phyloP scores from a whole-genome alignment of 2,113 vertebrate genomes.

The Phyllostomus hastatus region DNA sequence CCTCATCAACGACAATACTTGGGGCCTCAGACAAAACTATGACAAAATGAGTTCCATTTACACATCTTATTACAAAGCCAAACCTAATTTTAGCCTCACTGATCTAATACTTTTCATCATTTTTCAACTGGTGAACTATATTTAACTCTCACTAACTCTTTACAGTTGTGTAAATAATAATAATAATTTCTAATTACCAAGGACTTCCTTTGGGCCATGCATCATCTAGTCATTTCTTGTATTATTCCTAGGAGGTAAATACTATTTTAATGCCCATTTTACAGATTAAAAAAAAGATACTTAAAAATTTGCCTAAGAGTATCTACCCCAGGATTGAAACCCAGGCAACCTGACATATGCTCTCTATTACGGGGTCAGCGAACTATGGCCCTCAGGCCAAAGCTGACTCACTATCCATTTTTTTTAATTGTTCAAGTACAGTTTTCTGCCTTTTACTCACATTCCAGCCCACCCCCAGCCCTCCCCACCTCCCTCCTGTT shows the following conservation, averaged over 20 bases:
- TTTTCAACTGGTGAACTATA: not conserved
- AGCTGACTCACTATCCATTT: not conserved
- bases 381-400: not conserved
- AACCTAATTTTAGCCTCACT: not conserved
- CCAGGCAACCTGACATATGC: not conserved
- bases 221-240: not conserved
- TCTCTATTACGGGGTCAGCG: not conserved
- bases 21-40: not conserved
- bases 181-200: not conserved
- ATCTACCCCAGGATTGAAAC: not conserved
- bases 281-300: not conserved
- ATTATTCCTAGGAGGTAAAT: not conserved
- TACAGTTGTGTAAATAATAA: not conserved
- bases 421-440: no score
- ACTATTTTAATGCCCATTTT: not conserved
- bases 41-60: not conserved
- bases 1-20: not conserved
- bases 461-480: no score
- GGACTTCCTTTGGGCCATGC: not conserved
- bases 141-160: not conserved
- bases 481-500: no score
- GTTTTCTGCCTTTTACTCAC: no score
- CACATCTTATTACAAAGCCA: not conserved
- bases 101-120: not conserved
- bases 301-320: not conserved